Base-by-base conservation (phyloP, 2,113 vertebrate species). In the Nothocercus nigrocapillus region DNA sequence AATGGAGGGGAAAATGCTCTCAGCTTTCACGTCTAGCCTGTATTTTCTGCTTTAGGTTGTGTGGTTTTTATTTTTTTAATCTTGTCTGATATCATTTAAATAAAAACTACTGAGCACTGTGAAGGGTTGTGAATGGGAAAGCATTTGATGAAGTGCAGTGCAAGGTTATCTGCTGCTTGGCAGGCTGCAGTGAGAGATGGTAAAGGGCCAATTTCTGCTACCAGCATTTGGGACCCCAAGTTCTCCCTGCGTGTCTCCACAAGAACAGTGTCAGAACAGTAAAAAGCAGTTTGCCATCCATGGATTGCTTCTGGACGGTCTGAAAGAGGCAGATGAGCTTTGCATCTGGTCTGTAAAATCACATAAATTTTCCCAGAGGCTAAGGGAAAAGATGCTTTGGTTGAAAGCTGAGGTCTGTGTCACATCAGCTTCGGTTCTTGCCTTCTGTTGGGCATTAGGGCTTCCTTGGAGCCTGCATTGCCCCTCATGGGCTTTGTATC, bases 1-100 rank as follows among this genome's bases (percentile, higher is more conserved):
- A 93, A 80, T 86, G 92, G 56, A 73, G 73, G 77, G 78, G 88
- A 95, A 96, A 97, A 95, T 91, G 87, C 44, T 87, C 85, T 97
- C 88, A 40, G 93, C 73, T 89, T 96, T 94, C 78, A 94, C n/a
- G 77, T 93, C 79, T 87, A 93, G 27, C 44, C 67, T 87, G 44
- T 75, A 62, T 80, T 92, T 94, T 95, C 85, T 62, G n/a, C 77
- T 53, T 94, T 28, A 73, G 36, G 27, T 76, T 44, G 44, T 95
- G 92, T 45, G 84, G 27, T 76, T 96, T 94, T 40, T 90, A 84
- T 85, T 49, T 49, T 86, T 62, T 11, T 8, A 85, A 73, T 90
- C 76, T 95, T 90, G 56, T 73, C 85, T 75, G 87, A 53, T 87
- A 91, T 81, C 94, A 88, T 84, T 95, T 95, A 94, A 92, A 94